Evolutionary conservation across 2,888 invertebrate genomes (phyloP).

Genomic region (Furcula furcula): DNA sequence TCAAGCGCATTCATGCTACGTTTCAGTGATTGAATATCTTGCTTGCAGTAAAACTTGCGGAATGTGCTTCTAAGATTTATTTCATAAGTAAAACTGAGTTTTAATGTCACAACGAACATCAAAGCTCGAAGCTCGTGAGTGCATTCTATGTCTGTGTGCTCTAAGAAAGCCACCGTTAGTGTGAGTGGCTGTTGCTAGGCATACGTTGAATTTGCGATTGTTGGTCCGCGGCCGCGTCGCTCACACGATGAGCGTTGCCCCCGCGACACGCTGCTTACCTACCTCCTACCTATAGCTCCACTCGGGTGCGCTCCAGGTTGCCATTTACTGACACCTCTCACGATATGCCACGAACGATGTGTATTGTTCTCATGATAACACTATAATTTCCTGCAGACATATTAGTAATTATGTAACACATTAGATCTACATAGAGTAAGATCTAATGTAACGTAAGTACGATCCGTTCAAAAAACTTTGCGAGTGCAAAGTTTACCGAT

Average conservation of each 20-base stretch:
- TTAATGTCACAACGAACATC: constrained; percentile 52
- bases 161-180: constrained; percentile 62
- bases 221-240: constrained; percentile 66
- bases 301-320: constrained; percentile 35
- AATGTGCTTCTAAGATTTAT: constrained; percentile 27
- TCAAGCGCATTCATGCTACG: constrained; percentile 36
- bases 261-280: constrained; percentile 44
- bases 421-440: too few relatives aligned
- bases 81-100: constrained; percentile 39
- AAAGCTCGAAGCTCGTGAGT: constrained; percentile 50
- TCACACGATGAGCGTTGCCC: constrained; percentile 80
- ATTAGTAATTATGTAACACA: constrained; percentile 12
- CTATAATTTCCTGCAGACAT: constrained; percentile 21
- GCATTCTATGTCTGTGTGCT: constrained; percentile 55
- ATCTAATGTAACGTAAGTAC: too few relatives aligned
- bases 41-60: constrained; percentile 8
- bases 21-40: constrained; percentile 35
- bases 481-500: too few relatives aligned
- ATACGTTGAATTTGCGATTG: constrained; percentile 75
- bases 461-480: too few relatives aligned
- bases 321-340: constrained; percentile 50
- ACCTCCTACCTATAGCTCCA: constrained; percentile 32
- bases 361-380: constrained; percentile 44
- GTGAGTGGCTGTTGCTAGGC: constrained; percentile 74
- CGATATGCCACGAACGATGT: constrained; percentile 43